Percentiles rank a stretch among this genome's conserved stretches.
phyloP scores from a whole-genome alignment of 2,888 invertebrate species.

The Trichogramma evanescens region DNA sequence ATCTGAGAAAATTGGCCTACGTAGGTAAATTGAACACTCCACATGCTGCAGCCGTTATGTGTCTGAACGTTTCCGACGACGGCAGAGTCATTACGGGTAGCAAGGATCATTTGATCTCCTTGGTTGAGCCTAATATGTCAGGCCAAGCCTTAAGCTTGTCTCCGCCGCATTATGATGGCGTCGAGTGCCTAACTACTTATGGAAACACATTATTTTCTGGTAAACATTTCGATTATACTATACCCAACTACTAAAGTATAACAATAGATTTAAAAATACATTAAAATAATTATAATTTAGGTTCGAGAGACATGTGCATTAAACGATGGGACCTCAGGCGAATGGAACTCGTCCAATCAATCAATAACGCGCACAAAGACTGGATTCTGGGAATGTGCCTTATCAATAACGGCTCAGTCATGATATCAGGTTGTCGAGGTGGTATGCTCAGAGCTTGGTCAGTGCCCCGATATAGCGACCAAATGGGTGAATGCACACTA shows the following conservation, averaged over 20 bases:
- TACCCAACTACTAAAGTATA: background rate
- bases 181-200: conserved; percentile 67
- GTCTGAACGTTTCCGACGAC: conserved; percentile 59
- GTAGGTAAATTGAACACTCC: conserved; percentile 70
- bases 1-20: conserved; percentile 65
- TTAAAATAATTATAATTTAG: conserved; percentile 24
- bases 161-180: conserved; percentile 87
- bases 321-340: conserved; percentile 72
- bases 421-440: conserved; percentile 71
- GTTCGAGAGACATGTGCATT: conserved; percentile 77
- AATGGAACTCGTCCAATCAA: conserved; percentile 56
- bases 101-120: conserved; percentile 66
- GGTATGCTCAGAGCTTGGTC: conserved; percentile 70
- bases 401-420: conserved; percentile 50
- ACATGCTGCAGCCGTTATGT: conserved; percentile 80
- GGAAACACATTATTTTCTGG: conserved; percentile 68
- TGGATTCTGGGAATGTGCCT: conserved; percentile 74
- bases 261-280: background rate
- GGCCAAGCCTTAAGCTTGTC: conserved; percentile 52
- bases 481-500: conserved; percentile 58
- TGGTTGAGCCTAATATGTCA: conserved; percentile 47
- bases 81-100: conserved; percentile 73
- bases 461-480: conserved; percentile 41
- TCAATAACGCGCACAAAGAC: conserved; percentile 80
- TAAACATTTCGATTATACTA: conserved; percentile 6